A percentile compares a stretch with the other conserved stretches of the same genome.
Conservation (phyloP, 1,140 invertebrate species). For the Antheraea pernyi region DNA sequence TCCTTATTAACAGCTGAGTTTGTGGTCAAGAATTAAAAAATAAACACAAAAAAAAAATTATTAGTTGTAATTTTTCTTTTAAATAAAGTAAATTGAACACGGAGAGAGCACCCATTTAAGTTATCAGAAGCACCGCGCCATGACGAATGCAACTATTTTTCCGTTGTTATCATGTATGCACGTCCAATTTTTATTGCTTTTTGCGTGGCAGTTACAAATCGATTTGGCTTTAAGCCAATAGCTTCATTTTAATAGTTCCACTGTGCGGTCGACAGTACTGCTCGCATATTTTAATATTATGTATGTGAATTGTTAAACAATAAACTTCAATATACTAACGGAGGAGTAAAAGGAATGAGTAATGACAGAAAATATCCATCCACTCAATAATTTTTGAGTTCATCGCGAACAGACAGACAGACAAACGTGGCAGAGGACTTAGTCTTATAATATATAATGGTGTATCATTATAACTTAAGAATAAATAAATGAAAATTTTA, state of each 20-base stretch:
- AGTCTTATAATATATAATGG: no score
- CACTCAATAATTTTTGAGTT: no score
- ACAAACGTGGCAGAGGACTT: no score
- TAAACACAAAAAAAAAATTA: no score
- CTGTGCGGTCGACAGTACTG: constrained; percentile 45
- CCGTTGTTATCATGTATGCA: constrained; percentile 62
- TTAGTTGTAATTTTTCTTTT: no score
- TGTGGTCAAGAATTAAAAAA: no score
- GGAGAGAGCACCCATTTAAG: neutral
- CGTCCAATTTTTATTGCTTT: constrained; percentile 73
- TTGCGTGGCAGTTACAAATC: constrained; percentile 71
- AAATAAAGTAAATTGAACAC: neutral
- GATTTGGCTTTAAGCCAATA: constrained; percentile 72
- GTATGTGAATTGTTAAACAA: constrained; percentile 23
- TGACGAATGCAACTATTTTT: constrained; percentile 67
- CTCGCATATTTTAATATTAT: constrained; percentile 47
- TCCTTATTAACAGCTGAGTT: no score
- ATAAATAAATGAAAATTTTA: no score
- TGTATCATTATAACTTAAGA: no score
- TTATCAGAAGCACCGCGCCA: constrained; percentile 22
- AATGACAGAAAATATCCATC: no score
- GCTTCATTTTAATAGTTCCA: constrained; percentile 69
- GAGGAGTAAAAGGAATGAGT: no score
- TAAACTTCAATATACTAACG: constrained; percentile 8
- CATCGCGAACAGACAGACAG: no score